Evolutionary conservation across 2,888 invertebrate genomes (phyloP).

Genomic region (Spodoptera littoralis): DNA sequence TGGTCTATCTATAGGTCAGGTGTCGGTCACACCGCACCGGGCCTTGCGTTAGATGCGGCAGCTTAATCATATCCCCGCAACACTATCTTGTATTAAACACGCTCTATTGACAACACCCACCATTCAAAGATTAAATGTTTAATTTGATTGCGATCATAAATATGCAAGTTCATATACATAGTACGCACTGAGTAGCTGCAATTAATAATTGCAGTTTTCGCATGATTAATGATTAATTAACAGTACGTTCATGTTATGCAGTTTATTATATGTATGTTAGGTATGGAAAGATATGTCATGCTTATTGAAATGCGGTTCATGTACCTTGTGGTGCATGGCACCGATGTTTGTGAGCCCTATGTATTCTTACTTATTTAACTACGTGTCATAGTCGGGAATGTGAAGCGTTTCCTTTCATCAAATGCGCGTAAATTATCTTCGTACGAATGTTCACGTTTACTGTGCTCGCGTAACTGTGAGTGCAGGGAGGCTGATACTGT

Average conservation of each 20-base stretch:
- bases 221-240: conserved; percentile 21
- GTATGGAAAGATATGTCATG: conserved; percentile 24
- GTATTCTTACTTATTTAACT: conserved; percentile 43
- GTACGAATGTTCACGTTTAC: conserved; percentile 17
- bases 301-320: conserved; percentile 28
- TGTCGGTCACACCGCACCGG: neutral
- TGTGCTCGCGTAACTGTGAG: conserved; percentile 6
- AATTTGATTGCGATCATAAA: neutral
- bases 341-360: conserved; percentile 18
- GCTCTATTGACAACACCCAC: neutral
- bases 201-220: conserved; percentile 2
- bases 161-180: neutral
- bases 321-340: conserved; percentile 36
- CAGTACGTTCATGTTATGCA: conserved; percentile 6
- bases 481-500: conserved; percentile 15
- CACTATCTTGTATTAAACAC: conserved; percentile 7
- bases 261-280: conserved; percentile 1
- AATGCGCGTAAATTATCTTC: conserved; percentile 35
- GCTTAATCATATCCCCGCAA: neutral
- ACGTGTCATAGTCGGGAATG: conserved; percentile 19
- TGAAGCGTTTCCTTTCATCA: conserved; percentile 35
- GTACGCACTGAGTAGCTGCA: neutral
- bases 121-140: neutral
- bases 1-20: neutral
- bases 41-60: neutral